Base-by-base conservation (phyloP, 2,113 vertebrate species). In the Dipodomys merriami region DNA sequence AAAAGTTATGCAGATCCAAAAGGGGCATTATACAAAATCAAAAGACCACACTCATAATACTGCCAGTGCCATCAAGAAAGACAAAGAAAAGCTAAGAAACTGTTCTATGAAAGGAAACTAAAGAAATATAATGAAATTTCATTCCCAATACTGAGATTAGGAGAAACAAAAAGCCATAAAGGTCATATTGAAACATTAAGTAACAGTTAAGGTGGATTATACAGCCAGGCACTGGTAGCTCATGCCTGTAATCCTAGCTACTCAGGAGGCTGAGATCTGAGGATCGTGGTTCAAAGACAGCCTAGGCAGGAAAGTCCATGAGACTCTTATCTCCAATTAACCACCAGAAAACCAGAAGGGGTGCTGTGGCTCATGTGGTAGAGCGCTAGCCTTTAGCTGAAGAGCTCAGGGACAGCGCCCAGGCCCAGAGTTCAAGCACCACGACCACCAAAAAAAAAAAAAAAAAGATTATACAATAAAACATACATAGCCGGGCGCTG, bases 81-180 rank as follows among this genome's bases (percentile, higher is more conserved):
- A 39, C 35, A 86, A 72, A 72, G 22, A 79, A 60, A 79, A 87
- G 5, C 27, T 87, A 86, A 87, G n/a, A 88, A 88, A n/a, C 20
- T 86, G 53, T 20, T 80, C n/a, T 27, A 82, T 62, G 83, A 82
- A 86, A 86, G 46, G 33, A 81, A 94, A 88, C 8, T 84, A 89
- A 84, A 88, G 20, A 64, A 33, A 85, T 5, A 73, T 13, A 23
- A 81, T 19, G 23, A 64, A 64, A 64, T 83, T 71, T 57, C 79
- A 53, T 25, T 44, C 44, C 16, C 35, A 62, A 30, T 80, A 27
- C n/a, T 85, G 33, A 7, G 23, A 72, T n/a, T 60, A 33, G 30
- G 25, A 4, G 9, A 25, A 35, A 73, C 84, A 90, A 85, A 83
- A 4, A 72, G 9, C 18, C 68, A 62, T 20, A 91, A 82, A 93